A percentile compares a stretch with the other conserved stretches of the same genome.
These are phyloP conservation scores for Clamator glandarius DNA, from an alignment of 2,797 vertebrate genomes.

Conservation along the genomic window DNA sequence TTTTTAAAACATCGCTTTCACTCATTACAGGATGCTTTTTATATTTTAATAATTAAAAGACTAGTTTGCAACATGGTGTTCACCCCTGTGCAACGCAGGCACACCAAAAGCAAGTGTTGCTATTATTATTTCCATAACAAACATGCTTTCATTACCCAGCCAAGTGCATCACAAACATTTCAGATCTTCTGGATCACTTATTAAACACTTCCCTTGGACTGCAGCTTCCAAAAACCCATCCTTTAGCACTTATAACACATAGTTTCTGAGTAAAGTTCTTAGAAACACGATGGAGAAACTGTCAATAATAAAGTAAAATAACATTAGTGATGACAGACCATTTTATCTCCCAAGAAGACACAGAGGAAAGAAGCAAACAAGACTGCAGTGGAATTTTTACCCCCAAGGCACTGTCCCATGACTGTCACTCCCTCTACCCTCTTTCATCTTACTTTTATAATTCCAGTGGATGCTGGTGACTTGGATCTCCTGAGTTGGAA, in stretches of 20 bases:
- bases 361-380: not conserved
- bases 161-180: not conserved
- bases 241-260: not conserved
- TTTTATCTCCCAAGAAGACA: not conserved
- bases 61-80: not conserved
- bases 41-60: not conserved
- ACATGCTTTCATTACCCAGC: not conserved
- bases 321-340: not conserved
- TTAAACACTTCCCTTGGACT: not conserved
- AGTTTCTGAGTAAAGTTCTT: not conserved
- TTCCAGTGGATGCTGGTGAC: slow-evolving; percentile 99
- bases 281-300: not conserved
- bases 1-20: not conserved
- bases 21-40: not conserved
- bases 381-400: not conserved
- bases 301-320: not conserved
- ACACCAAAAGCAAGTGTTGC: not conserved
- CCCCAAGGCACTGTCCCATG: not conserved
- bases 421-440: not conserved
- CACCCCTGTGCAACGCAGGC: not conserved
- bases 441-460: slow-evolving; percentile 79
- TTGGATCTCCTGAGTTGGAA: slow-evolving; percentile 98
- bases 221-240: not conserved
- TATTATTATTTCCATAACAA: not conserved
- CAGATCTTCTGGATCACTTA: not conserved